Evolutionary conservation across 2,797 vertebrate species (phyloP).

Genomic region (Orestias chungarensis): DNA sequence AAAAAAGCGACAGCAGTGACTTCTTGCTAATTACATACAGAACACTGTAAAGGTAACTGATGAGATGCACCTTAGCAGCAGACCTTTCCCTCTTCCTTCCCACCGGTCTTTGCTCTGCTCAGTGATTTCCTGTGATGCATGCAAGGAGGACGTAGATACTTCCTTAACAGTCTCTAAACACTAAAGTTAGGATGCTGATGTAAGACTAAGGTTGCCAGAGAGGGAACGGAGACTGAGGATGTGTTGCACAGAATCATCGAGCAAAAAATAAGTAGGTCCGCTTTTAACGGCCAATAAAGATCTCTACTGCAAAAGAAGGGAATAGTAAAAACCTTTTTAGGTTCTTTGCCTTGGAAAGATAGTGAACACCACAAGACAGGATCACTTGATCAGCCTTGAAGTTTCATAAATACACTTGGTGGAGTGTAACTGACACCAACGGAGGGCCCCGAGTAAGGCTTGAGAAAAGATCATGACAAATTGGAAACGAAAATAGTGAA

Average conservation of each 20-base stretch:
- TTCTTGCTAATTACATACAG: conserved; percentile 61
- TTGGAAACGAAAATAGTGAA: conserved; percentile 67
- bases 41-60: conserved; percentile 41
- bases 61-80: conserved; percentile 40
- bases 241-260: conserved; percentile 6
- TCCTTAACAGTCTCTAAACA: conserved; percentile 32
- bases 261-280: conserved; percentile 13
- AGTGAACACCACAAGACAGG: conserved; percentile 1
- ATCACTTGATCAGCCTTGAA: conserved; percentile 20
- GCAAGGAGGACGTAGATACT: conserved; percentile 25
- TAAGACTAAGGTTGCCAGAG: conserved; percentile 15
- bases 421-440: conserved; percentile 66
- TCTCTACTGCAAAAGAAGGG: conserved; percentile 4
- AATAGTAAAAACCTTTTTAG: conserved; percentile 19
- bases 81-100: conserved; percentile 26
- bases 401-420: conserved; percentile 50
- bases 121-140: conserved; percentile 41
- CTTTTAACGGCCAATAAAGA: conserved; percentile 16
- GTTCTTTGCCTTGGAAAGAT: conserved; percentile 14
- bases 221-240: conserved; percentile 12
- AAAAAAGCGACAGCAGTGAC: conserved; percentile 26
- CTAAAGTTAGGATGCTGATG: conserved; percentile 18
- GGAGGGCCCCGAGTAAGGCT: conserved; percentile 58
- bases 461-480: conserved; percentile 67
- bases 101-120: conserved; percentile 39